A percentile compares a stretch with the other conserved stretches of the same genome.
phyloP scores from a whole-genome alignment of 2,888 invertebrate genomes.

The Campoletis raptor region DNA sequence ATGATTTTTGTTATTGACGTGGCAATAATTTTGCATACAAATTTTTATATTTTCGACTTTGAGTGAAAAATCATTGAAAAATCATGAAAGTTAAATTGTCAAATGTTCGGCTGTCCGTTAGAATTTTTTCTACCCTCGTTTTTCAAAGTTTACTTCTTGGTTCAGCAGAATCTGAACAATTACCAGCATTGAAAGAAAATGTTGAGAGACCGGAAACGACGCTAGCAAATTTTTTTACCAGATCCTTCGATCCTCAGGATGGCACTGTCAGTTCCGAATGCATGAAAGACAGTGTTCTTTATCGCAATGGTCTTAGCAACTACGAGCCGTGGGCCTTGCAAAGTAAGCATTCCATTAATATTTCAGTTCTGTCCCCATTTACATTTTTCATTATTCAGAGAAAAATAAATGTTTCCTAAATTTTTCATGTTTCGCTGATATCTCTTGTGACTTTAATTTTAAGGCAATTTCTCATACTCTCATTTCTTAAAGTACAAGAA shows the following conservation, averaged over 20 bases:
- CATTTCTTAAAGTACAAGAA: too few relatives aligned
- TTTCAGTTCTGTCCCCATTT: background rate
- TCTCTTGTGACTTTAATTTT: background rate
- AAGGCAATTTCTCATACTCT: background rate
- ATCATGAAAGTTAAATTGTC: constrained; percentile 39
- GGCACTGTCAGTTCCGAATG: constrained; percentile 73
- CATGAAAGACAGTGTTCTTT: constrained; percentile 74
- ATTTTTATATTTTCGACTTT: background rate
- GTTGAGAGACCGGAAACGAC: constrained; percentile 73
- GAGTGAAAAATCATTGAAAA: background rate
- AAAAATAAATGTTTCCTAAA: background rate
- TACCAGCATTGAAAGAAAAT: background rate
- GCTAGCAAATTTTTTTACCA: constrained; percentile 73
- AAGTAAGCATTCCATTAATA: constrained; percentile 75
- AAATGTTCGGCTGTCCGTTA: background rate
- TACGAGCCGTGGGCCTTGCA: constrained; percentile 81
- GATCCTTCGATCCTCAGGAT: constrained; percentile 76
- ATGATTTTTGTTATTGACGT: constrained; percentile 2
- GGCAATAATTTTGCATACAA: constrained; percentile 18
- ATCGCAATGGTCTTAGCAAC: constrained; percentile 72
- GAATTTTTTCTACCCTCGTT: constrained; percentile 10
- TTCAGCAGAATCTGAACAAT: background rate
- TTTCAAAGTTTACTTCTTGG: background rate
- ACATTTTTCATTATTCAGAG: background rate
- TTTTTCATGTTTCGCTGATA: background rate